phyloP scores from a whole-genome alignment of 1,140 invertebrate species.

The Cotesia typhae region DNA sequence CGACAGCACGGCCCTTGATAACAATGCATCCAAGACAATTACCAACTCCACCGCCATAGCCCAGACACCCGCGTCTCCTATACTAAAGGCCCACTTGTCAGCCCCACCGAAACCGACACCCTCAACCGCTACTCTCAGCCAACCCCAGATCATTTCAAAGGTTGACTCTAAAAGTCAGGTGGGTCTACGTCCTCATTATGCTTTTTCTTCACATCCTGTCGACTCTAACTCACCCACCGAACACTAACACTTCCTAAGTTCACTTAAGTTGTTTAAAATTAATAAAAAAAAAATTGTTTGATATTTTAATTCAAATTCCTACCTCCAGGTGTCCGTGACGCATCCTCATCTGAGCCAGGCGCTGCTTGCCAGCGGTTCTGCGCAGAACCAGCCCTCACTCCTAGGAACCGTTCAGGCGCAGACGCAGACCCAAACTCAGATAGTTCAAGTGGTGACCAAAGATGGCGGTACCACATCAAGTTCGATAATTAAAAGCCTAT shows the following conservation, averaged over 20 bases:
- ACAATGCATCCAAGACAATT: constrained; percentile 47
- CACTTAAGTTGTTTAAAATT: too few species aligned
- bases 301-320: too few species aligned
- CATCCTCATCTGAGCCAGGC: constrained; percentile 73
- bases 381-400: constrained; percentile 40
- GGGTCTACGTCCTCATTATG: constrained; percentile 62
- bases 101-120: constrained; percentile 71
- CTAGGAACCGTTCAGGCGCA: constrained; percentile 38
- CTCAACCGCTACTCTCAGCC: constrained; percentile 49
- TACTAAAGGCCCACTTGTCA: constrained; percentile 80
- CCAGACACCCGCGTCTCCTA: constrained; percentile 71
- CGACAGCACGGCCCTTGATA: constrained; percentile 54
- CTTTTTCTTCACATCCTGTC: constrained; percentile 46
- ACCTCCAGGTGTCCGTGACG: constrained; percentile 65
- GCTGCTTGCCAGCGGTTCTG: constrained; percentile 65
- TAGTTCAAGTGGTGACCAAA: constrained; percentile 59
- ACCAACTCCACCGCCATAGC: constrained; percentile 42
- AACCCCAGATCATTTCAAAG: constrained; percentile 64
- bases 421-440: constrained; percentile 33
- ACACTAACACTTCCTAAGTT: too few species aligned
- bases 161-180: constrained; percentile 72
- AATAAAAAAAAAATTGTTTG: too few species aligned
- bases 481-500: constrained; percentile 84
- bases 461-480: constrained; percentile 63
- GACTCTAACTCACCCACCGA: constrained; percentile 31